Evolutionary conservation across 2,113 vertebrate genomes (phyloP).

Genomic region (Puffinus mauretanicus): DNA sequence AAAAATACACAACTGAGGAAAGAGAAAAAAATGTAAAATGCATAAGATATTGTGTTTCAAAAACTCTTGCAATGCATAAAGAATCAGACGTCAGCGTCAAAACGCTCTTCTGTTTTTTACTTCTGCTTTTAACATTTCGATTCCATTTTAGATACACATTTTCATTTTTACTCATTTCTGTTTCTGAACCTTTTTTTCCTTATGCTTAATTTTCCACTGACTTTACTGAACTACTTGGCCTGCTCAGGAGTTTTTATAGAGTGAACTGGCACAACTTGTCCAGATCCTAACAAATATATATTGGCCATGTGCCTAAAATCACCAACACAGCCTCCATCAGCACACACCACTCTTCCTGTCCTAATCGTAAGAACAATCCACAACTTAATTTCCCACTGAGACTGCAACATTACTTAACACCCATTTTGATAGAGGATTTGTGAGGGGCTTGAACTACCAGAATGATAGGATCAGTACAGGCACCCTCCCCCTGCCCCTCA

Average conservation of each 20-base stretch:
- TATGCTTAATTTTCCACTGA: neutral
- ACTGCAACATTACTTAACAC: neutral
- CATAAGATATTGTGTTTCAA: neutral
- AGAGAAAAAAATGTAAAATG: neutral
- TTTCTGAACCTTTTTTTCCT: neutral
- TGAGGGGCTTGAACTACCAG: neutral
- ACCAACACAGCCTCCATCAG: neutral
- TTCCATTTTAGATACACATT: neutral
- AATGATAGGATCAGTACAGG: conserved; percentile 6
- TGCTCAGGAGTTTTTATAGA: neutral
- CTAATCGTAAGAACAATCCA: neutral
- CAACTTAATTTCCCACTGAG: neutral
- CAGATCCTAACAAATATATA: neutral
- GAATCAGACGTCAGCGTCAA: neutral
- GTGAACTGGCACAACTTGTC: neutral
- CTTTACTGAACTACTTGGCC: neutral
- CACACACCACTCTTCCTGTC: neutral
- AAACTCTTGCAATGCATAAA: neutral
- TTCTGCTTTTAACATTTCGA: neutral
- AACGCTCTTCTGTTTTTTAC: neutral
- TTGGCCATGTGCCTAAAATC: neutral
- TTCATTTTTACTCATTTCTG: neutral
- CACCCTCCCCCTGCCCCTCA: neutral
- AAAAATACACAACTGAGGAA: neutral
- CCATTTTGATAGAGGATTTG: conserved; percentile 6